Evolutionary conservation across 2,113 vertebrate genomes (phyloP).

Genomic region (Engraulis encrasicolus): DNA sequence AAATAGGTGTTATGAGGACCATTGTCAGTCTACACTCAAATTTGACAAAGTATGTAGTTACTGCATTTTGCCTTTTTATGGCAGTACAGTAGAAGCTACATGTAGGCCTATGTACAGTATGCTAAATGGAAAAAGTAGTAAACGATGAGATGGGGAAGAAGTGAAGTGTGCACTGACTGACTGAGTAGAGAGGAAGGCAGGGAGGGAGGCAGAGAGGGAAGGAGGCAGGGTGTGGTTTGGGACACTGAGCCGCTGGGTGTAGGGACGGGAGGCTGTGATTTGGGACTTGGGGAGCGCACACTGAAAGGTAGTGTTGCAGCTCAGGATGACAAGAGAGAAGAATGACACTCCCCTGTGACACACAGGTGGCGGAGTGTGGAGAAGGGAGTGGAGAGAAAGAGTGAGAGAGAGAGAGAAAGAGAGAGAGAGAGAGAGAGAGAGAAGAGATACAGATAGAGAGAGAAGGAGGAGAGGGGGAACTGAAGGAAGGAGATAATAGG

Average conservation of each 20-base stretch:
- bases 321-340: conserved; percentile 36
- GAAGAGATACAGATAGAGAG: background rate
- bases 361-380: background rate
- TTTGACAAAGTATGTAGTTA: too few relatives aligned
- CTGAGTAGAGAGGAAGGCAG: too few relatives aligned
- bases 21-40: too few relatives aligned
- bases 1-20: too few relatives aligned
- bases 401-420: background rate
- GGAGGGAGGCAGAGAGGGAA: too few relatives aligned
- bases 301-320: conserved; percentile 30
- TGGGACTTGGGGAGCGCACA: background rate
- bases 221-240: background rate
- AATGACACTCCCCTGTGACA: conserved; percentile 6
- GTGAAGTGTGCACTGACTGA: too few relatives aligned
- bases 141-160: too few relatives aligned
- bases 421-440: conserved; percentile 9
- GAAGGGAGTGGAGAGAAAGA: background rate
- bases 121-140: too few relatives aligned
- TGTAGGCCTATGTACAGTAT: too few relatives aligned
- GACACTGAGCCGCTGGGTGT: background rate
- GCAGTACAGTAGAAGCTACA: too few relatives aligned
- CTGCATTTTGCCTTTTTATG: too few relatives aligned
- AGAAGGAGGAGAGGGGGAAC: background rate
- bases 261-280: conserved; percentile 24
- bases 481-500: conserved; percentile 18